A percentile compares a stretch with the other conserved stretches of the same genome.
Conservation (phyloP, 35 echinoderm and acorn worm species). For the Ophiothrix spiculata region DNA sequence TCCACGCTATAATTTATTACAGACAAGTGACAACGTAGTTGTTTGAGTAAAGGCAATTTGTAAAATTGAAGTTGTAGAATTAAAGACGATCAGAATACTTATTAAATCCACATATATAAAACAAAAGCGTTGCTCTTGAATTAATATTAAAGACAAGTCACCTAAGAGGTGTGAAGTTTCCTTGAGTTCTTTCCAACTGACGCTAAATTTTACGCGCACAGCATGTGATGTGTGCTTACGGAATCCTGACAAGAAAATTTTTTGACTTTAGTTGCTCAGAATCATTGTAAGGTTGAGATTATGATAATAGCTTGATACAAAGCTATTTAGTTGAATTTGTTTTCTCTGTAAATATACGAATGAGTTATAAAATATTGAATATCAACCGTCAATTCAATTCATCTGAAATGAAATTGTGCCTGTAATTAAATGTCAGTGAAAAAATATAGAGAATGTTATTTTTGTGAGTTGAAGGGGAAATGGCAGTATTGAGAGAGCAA, state of each 20-base stretch:
- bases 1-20: background rate
- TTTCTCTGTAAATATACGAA: background rate
- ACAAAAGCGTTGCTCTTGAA: background rate
- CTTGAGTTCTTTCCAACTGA: background rate
- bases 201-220: conserved; percentile 1
- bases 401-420: background rate
- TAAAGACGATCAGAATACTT: conserved; percentile 8
- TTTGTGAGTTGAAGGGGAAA: too few species aligned
- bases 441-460: too few species aligned
- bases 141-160: background rate
- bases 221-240: background rate
- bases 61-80: too few species aligned
- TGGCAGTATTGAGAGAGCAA: too few species aligned
- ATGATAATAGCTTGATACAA: background rate
- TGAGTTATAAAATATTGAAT: background rate
- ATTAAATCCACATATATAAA: background rate
- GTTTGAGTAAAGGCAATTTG: conserved; percentile 1
- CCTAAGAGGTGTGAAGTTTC: background rate
- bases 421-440: conserved; percentile 17
- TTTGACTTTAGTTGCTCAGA: background rate
- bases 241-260: background rate
- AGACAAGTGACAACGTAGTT: background rate
- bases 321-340: background rate
- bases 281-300: background rate
- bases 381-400: background rate